Conservation (phyloP, 1,140 invertebrate species). For the Papilio helenus region DNA sequence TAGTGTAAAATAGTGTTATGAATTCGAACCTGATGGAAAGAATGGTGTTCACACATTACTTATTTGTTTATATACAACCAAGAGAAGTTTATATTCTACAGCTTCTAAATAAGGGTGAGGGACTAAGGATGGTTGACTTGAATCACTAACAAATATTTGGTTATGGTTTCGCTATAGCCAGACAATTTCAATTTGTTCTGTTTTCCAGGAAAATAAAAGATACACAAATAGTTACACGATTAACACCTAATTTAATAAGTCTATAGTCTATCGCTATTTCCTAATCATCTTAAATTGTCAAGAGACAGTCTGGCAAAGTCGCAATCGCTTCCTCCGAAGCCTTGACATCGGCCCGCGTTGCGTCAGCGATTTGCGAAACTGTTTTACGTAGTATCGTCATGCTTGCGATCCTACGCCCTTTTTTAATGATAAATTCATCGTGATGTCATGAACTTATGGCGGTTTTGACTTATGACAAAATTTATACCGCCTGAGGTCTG, state of each 20-base stretch:
- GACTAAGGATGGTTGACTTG: too few species aligned
- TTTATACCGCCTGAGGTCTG: not conserved
- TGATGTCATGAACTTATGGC: not conserved
- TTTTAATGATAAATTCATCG: constrained; percentile 23
- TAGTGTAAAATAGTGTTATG: not conserved
- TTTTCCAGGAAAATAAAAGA: too few species aligned
- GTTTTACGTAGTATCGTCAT: constrained; percentile 42
- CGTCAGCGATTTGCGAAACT: constrained; percentile 42
- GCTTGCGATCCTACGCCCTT: constrained; percentile 28
- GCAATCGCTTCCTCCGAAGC: constrained; percentile 20
- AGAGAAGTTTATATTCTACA: not conserved
- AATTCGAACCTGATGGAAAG: not conserved
- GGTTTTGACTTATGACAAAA: not conserved
- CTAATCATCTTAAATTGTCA: constrained; percentile 10
- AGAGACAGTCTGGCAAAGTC: constrained; percentile 11
- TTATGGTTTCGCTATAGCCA: too few species aligned
- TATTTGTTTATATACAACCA: not conserved
- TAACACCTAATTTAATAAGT: not conserved
- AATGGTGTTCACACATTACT: not conserved
- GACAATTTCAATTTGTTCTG: too few species aligned
- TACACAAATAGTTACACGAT: not conserved
- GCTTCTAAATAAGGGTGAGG: not conserved
- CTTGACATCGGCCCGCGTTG: constrained; percentile 30
- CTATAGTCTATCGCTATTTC: not conserved
- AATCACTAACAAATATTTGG: too few species aligned